Base-by-base conservation (phyloP, 2,888 invertebrate species). In the Xestia c-nigrum region DNA sequence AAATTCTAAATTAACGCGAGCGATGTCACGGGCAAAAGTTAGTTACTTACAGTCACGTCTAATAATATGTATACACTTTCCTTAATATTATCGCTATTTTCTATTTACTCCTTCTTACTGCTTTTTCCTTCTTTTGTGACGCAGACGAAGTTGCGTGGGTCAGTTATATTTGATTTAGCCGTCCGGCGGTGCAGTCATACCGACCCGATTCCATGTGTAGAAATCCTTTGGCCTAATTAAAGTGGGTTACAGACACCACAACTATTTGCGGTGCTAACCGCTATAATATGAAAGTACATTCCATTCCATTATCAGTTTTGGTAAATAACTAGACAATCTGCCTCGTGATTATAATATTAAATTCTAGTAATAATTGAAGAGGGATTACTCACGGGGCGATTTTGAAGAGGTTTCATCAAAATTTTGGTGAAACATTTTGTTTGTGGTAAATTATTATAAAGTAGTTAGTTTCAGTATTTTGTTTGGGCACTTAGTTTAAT, bases 161-260 rank as follows among this genome's bases (percentile, higher is more conserved):
- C 31, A 31, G 31, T 31, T 31, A 31, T 10, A 24, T 14, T 57
- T n/a, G n/a, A 55, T 55, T 12, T 55, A 12, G 5, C 24, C 55
- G n/a, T n/a, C 2, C 55, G 24, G 5, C 5, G 55, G n/a, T n/a
- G n/a, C 1, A 57, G n/a, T n/a, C n/a, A 55, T 12, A 55, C n/a
- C 55, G 55, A 55, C 24, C 57, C 57, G 57, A 57, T 57, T 57
- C 6, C 24, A 14, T 57, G 57, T 57, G 14, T 57, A 57, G 6
- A 57, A 57, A 6, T 24, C 19, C 61, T 43, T 40, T 24, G 24
- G 16, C 43, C 43, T 70, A 77, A 83, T 81, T 77, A 83, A 68
- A 72, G 50, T 12, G 19, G 52, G 38, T 50, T 50, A 14, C 43
- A 43, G 24, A 74, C 31, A 71, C 70, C 68, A 47, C 73, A 71